A percentile compares a stretch with the other conserved stretches of the same genome.
Conservation (phyloP, 2,797 vertebrate species). For the Spheniscus humboldti region DNA sequence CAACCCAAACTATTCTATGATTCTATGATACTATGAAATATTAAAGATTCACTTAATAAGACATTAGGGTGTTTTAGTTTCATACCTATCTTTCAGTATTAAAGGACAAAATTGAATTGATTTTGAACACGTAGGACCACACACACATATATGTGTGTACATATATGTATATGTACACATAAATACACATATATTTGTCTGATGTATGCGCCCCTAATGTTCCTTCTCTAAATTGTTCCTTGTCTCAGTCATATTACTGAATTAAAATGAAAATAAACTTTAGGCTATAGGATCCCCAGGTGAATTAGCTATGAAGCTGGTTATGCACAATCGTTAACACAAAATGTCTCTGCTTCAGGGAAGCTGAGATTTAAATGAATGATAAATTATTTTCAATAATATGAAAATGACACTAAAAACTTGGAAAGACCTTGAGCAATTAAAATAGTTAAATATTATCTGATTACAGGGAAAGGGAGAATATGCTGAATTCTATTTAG, state of each 20-base stretch:
- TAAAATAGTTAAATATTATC: conserved; percentile 13
- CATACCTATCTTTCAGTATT: neutral
- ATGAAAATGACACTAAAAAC: conserved; percentile 9
- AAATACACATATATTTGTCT: neutral
- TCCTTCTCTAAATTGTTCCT: neutral
- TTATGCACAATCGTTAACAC: neutral
- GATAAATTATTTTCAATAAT: conserved; percentile 1
- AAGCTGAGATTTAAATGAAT: conserved; percentile 30
- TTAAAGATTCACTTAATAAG: neutral
- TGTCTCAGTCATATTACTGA: neutral
- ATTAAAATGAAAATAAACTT: conserved; percentile 17
- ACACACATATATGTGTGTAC: neutral
- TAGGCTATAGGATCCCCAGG: neutral
- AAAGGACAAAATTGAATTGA: neutral
- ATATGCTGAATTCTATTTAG: neutral
- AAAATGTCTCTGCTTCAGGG: neutral
- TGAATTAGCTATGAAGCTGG: conserved; percentile 6
- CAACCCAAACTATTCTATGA: too few species aligned
- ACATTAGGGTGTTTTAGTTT: neutral
- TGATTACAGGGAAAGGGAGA: neutral
- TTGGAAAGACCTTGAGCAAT: conserved; percentile 9
- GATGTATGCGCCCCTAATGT: neutral
- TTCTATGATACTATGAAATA: neutral
- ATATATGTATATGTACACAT: neutral
- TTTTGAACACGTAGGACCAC: neutral